These are phyloP conservation scores for Xyrauchen texanus DNA, from an alignment of 2,113 vertebrate genomes.

Conservation along the genomic window DNA sequence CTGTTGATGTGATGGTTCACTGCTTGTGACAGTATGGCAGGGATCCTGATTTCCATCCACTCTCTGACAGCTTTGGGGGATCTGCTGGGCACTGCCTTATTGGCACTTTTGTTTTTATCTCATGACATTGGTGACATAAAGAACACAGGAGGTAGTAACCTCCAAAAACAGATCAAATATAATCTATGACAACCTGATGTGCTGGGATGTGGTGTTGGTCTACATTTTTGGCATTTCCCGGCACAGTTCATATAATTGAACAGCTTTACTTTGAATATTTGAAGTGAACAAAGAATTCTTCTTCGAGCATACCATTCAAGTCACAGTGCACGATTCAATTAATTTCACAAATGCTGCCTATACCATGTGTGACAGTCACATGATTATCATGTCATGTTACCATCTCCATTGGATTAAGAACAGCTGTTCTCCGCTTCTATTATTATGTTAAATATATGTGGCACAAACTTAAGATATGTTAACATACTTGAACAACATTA, in stretches of 20 bases:
- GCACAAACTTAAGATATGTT: too few relatives aligned
- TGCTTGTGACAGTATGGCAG: conserved; percentile 82
- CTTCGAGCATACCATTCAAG: neutral
- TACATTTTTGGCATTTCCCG: neutral
- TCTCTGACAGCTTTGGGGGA: conserved; percentile 93
- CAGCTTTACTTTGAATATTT: neutral
- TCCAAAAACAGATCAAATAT: neutral
- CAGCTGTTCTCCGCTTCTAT: neutral
- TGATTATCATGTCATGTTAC: neutral
- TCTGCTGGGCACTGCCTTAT: conserved; percentile 85
- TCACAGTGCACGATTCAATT: neutral
- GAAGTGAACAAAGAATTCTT: neutral
- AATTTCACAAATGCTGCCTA: neutral
- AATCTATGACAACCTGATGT: neutral
- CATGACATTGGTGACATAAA: conserved; percentile 50
- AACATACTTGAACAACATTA: too few relatives aligned
- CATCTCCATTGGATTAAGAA: neutral
- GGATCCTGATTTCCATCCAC: conserved; percentile 93
- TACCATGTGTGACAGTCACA: neutral
- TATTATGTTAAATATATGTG: neutral
- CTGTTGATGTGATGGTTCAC: conserved; percentile 84
- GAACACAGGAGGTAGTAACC: neutral
- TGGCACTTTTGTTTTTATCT: conserved; percentile 83
- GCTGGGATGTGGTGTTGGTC: neutral
- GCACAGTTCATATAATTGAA: neutral